Evolutionary conservation across 2,113 vertebrate species (phyloP).

Genomic region (Nothoprocta perdicaria): DNA sequence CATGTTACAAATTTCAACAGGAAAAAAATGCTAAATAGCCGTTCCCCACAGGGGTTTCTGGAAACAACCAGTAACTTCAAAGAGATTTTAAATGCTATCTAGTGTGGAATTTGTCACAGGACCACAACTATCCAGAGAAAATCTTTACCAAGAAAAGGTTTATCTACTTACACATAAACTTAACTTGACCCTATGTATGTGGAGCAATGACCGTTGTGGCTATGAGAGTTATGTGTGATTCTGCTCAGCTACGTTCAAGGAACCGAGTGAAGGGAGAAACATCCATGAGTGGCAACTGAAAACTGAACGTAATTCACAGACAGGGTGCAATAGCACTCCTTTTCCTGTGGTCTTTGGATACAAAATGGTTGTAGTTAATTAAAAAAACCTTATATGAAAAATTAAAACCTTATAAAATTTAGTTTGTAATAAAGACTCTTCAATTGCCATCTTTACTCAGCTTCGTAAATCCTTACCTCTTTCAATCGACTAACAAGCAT

Average conservation of each 20-base stretch:
- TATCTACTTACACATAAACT: not conserved
- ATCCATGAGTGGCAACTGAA: not conserved
- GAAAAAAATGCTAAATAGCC: not conserved
- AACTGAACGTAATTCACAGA: not conserved
- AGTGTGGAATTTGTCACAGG: not conserved
- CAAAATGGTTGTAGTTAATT: not conserved
- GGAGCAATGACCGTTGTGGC: not conserved
- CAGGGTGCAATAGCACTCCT: not conserved
- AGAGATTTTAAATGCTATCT: not conserved
- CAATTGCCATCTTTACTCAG: not conserved
- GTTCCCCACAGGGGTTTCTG: not conserved
- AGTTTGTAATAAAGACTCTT: not conserved
- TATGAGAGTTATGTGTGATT: not conserved
- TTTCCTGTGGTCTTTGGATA: not conserved
- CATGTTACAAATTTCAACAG: not conserved
- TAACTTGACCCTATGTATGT: not conserved
- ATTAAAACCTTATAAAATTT: not conserved
- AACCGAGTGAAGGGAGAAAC: not conserved
- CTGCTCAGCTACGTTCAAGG: not conserved
- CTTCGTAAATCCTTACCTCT: not conserved
- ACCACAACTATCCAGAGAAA: not conserved
- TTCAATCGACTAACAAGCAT: not conserved
- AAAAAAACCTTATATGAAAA: not conserved
- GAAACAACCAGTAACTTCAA: not conserved
- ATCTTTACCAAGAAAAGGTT: not conserved